phyloP scores from a whole-genome alignment of 2,113 vertebrate species.

The Macquaria australasica region DNA sequence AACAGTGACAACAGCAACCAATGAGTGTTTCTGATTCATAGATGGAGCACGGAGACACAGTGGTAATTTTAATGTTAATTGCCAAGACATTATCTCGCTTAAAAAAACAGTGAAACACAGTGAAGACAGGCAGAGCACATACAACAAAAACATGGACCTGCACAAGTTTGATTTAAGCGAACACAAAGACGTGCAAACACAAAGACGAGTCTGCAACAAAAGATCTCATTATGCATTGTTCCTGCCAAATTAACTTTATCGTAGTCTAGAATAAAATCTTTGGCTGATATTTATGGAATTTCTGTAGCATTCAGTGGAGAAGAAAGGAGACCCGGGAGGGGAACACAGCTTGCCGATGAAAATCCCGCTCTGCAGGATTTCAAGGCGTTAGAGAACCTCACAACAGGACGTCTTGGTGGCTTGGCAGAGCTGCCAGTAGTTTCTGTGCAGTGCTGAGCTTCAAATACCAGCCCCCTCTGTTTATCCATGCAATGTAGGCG shows the following conservation, averaged over 20 bases:
- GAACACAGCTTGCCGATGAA: slow-evolving; percentile 51
- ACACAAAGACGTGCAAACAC: slow-evolving; percentile 37
- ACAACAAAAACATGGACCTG: background rate
- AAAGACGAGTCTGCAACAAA: slow-evolving; percentile 1
- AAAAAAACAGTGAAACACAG: slow-evolving; percentile 15
- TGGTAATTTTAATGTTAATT: background rate
- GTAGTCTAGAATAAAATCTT: slow-evolving; percentile 42
- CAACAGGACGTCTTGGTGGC: slow-evolving; percentile 72
- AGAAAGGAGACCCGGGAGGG: slow-evolving; percentile 48
- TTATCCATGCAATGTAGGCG: slow-evolving; percentile 61
- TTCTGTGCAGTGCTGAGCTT: slow-evolving; percentile 56
- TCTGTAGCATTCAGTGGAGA: slow-evolving; percentile 47
- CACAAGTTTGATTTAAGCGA: slow-evolving; percentile 15
- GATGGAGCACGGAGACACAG: background rate
- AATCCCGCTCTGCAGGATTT: slow-evolving; percentile 64
- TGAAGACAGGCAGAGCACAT: slow-evolving; percentile 32
- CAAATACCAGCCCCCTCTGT: slow-evolving; percentile 50
- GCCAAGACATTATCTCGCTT: background rate
- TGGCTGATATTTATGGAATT: slow-evolving; percentile 50
- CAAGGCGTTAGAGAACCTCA: slow-evolving; percentile 63
- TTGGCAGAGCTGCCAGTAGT: slow-evolving; percentile 71
- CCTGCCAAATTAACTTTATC: slow-evolving; percentile 59
- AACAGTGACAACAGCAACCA: slow-evolving; percentile 17
- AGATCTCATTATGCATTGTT: slow-evolving; percentile 45
- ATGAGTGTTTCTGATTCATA: slow-evolving; percentile 32